Evolutionary conservation across 2,797 vertebrate genomes (phyloP), one percentile per base, ranked within the genome.

Genomic region (Dendrocincla fuliginosa): DNA sequence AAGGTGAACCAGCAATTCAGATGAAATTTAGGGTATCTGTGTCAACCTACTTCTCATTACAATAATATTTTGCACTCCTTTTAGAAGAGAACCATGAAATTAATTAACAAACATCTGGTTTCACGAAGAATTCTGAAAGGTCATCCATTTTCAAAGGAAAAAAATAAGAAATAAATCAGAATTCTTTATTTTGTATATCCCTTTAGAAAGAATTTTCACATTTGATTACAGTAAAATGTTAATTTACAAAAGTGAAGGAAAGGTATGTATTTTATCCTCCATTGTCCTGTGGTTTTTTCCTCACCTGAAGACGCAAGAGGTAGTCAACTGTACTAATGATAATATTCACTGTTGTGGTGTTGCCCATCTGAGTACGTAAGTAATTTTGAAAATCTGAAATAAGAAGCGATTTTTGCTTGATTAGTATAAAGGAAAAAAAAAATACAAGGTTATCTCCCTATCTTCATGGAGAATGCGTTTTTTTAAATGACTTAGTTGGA

Each of bases 291-390:
- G 39, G 32, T 1, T 60, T 67, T 63, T 60, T 37, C 17, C 96
- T 97, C 96, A 99, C 99, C 99, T 99, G 99, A 70, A 99, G 98
- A 84, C 99, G 98, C 42, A 99, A 98, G 39, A 99, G 98, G 88
- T 99, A 99, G 96, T 99, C 99, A 77, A 99, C 99, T 1, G 99
- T 99, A 95, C 99, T 99, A 96, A 99, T 99, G 87, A 99, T 99
- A 95, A 99, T 98, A 76, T 99, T 99, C 84, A 99, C 99, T 20
- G 99, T 99, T 55, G 99, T 99, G 42, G 99, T 99, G 96, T 99
- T 99, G 35, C 99, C 99, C 96, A 99, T 99, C 96, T 99, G 99
- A 49, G 99, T 99, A 89, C 99, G 98, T 57, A 99, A 97, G 89
- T 99, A 99, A 97, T 99, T 99, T 97, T 99, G 99, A 98, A 99